Conservation (phyloP, 2,888 invertebrate genomes). For the Leptinotarsa tumamoca region DNA sequence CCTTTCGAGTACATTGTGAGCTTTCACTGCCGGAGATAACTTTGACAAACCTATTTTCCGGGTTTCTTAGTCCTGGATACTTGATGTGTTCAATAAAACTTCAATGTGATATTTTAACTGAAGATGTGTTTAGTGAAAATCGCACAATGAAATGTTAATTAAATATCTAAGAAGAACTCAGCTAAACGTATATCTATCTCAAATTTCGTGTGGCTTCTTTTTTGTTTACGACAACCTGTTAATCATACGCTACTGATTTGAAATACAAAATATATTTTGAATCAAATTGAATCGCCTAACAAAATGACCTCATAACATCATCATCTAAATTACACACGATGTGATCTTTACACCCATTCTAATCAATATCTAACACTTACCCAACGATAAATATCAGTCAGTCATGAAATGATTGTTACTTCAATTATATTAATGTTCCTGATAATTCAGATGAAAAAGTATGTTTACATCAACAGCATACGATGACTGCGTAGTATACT, state of each 20-base stretch:
- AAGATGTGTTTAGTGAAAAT: no score
- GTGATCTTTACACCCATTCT: conserved; percentile 58
- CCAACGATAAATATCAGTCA: conserved; percentile 13
- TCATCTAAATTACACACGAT: conserved; percentile 27
- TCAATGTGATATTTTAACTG: no score
- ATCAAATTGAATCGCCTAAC: not conserved
- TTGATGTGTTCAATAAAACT: no score
- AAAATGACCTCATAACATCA: conserved; percentile 45
- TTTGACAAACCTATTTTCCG: no score
- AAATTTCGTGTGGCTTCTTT: no score
- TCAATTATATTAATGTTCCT: conserved; percentile 15
- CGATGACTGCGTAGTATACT: not conserved
- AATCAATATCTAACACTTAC: conserved; percentile 59
- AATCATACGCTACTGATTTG: not conserved
- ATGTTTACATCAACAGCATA: not conserved
- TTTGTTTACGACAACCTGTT: no score
- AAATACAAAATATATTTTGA: not conserved
- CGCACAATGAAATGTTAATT: no score
- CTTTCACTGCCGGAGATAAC: no score
- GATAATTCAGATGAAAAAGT: not conserved
- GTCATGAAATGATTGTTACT: conserved; percentile 13
- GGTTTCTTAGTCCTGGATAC: no score
- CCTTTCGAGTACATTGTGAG: no score
- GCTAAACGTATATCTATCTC: no score
- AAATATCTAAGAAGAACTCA: no score